A percentile compares a stretch with the other conserved stretches of the same genome.
Evolutionary conservation across 2,113 vertebrate species (phyloP).

Genomic region (Cyrtonyx montezumae): DNA sequence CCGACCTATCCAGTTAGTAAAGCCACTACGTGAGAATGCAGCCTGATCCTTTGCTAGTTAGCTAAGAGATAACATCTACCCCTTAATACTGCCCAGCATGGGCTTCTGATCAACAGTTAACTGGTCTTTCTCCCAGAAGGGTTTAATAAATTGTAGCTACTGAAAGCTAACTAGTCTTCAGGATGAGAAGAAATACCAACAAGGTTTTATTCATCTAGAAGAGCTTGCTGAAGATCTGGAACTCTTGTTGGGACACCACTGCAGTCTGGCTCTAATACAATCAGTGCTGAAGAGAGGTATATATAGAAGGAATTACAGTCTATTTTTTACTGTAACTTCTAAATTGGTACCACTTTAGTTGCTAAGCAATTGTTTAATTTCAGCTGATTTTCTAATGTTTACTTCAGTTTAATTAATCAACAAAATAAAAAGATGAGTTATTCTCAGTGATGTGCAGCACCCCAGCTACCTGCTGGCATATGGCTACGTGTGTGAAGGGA

Average conservation of each 20-base stretch:
- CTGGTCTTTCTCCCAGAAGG: conserved; percentile 1
- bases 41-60: background rate
- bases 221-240: conserved; percentile 23
- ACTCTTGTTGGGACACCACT: conserved; percentile 64
- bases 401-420: conserved; percentile 65
- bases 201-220: background rate
- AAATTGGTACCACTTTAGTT: conserved; percentile 33
- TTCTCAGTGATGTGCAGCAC: conserved; percentile 42
- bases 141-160: background rate
- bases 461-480: conserved; percentile 10
- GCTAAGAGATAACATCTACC: background rate
- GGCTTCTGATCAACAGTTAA: background rate
- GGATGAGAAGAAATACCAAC: background rate
- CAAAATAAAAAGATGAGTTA: conserved; percentile 72
- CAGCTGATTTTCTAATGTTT: background rate
- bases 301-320: conserved; percentile 45
- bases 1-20: background rate
- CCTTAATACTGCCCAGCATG: conserved; percentile 1
- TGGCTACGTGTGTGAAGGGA: background rate
- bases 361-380: conserved; percentile 54
- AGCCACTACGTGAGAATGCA: background rate
- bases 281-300: conserved; percentile 21
- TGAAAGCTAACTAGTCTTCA: background rate
- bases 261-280: conserved; percentile 73
- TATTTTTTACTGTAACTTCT: conserved; percentile 45